Evolutionary conservation across 2,113 vertebrate species (phyloP).

Genomic region (Gobio gobio): DNA sequence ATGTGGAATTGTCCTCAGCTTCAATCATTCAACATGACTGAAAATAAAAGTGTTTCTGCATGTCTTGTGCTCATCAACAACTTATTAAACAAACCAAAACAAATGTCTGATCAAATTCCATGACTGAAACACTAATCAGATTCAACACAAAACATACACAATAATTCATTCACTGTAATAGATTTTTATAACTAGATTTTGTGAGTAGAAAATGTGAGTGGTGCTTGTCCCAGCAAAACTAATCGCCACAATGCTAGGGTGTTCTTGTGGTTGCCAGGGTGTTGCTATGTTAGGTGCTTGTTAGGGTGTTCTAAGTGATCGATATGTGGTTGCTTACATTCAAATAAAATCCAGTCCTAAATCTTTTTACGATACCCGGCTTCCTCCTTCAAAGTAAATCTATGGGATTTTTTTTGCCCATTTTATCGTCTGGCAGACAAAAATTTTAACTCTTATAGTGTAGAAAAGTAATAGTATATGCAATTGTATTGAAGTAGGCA

Average conservation of each 20-base stretch:
- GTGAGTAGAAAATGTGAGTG: not conserved
- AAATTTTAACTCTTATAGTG: not conserved
- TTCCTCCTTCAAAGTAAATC: not conserved
- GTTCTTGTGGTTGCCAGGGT: not conserved
- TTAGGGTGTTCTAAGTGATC: not conserved
- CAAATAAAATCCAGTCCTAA: not conserved
- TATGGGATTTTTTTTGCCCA: too few species aligned
- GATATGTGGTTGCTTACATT: not conserved
- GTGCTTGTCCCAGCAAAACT: not conserved
- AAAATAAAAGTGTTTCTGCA: not conserved
- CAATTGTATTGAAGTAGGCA: not conserved
- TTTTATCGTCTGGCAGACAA: not conserved
- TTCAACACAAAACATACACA: not conserved
- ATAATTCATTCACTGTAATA: too few species aligned
- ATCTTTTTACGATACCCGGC: not conserved
- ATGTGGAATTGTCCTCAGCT: not conserved
- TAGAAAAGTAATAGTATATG: not conserved
- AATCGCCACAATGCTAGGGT: not conserved
- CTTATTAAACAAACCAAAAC: conserved; percentile 1
- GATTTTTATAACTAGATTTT: not conserved
- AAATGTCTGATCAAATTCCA: not conserved
- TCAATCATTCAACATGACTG: not conserved
- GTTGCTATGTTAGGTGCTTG: not conserved
- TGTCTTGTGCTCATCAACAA: not conserved
- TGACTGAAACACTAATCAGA: not conserved